Conservation (phyloP, 2,888 invertebrate genomes). For the Myopa tessellatipennis region DNA sequence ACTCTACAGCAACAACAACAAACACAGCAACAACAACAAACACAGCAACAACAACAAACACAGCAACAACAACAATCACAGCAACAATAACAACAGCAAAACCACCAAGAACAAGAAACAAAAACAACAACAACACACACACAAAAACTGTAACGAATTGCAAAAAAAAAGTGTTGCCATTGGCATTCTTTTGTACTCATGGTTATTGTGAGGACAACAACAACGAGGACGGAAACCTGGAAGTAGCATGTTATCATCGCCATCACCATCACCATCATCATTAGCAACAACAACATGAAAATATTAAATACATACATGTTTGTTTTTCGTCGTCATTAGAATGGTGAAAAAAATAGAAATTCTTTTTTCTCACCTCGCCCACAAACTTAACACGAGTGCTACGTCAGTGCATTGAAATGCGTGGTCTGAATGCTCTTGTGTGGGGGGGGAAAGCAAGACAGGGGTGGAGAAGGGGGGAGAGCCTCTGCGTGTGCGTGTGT, state of each 20-base stretch:
- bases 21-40: neutral
- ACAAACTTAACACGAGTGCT: slow-evolving; percentile 23
- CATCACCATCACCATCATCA: no score
- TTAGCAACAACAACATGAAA: no score
- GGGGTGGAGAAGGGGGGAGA: neutral
- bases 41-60: neutral
- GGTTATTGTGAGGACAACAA: no score
- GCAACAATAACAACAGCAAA: neutral
- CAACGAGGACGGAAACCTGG: no score
- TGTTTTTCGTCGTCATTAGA: no score
- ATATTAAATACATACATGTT: no score
- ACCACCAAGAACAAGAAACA: neutral
- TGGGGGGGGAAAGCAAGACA: neutral
- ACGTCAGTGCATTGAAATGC: slow-evolving; percentile 22
- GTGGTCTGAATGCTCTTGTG: neutral
- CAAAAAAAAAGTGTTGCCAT: slow-evolving; percentile 4
- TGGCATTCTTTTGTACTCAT: slow-evolving; percentile 2
- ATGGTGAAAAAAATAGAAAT: no score
- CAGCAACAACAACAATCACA: neutral
- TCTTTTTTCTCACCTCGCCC: neutral
- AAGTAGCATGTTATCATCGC: no score
- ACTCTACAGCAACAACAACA: slow-evolving; percentile 11
- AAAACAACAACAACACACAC: neutral
- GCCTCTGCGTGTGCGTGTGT: neutral
- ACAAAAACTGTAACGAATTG: neutral